Evolutionary conservation across 2,888 invertebrate species (phyloP).

Genomic region (Pycnomerus fuliginosus): DNA sequence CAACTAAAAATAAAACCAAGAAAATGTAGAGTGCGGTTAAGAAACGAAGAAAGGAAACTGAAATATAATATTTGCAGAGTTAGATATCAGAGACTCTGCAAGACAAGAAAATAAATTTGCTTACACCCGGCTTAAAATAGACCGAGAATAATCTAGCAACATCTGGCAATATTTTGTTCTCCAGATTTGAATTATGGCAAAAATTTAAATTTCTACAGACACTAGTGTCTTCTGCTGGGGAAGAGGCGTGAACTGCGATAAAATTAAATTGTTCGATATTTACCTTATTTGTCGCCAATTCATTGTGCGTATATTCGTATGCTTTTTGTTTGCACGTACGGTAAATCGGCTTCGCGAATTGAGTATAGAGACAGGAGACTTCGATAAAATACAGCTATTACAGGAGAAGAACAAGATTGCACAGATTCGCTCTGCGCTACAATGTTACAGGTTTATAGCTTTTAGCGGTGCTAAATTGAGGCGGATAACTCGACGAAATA

Average conservation of each 20-base stretch:
- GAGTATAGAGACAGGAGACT: conserved; percentile 31
- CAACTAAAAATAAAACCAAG: too few species aligned
- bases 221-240: too few species aligned
- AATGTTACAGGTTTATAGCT: conserved; percentile 35
- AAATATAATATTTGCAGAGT: too few species aligned
- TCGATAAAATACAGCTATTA: conserved; percentile 38
- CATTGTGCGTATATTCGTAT: conserved; percentile 22
- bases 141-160: too few species aligned
- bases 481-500: conserved; percentile 34
- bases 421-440: conserved; percentile 29
- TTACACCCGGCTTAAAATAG: too few species aligned
- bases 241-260: conserved; percentile 14
- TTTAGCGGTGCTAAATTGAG: conserved; percentile 35
- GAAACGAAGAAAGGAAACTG: too few species aligned
- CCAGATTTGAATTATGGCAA: too few species aligned
- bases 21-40: too few species aligned
- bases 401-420: conserved; percentile 35
- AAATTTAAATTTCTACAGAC: too few species aligned
- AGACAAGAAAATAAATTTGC: too few species aligned
- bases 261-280: conserved; percentile 19
- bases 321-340: conserved; percentile 21
- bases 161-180: too few species aligned
- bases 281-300: conserved; percentile 21
- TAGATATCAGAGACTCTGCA: too few species aligned
- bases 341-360: conserved; percentile 25